Evolutionary conservation across 2,113 vertebrate species (phyloP).

Genomic region (Otus sunia): DNA sequence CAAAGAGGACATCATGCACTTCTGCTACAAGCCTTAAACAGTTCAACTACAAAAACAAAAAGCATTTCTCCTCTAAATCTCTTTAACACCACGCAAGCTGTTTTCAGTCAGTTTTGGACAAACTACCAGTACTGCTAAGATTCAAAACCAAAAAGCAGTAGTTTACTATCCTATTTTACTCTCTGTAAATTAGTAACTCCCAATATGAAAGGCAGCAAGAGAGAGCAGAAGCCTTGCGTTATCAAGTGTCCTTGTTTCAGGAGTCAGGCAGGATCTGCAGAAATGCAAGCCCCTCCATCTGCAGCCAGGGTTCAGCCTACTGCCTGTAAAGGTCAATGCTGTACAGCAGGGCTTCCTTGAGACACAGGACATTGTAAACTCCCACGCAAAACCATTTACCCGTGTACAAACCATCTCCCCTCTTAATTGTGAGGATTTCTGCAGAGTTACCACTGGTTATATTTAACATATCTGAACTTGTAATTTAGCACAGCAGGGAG

Average conservation of each 20-base stretch:
- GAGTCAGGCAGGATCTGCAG: not conserved
- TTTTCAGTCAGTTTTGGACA: not conserved
- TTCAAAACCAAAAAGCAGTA: not conserved
- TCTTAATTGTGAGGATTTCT: not conserved
- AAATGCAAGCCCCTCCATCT: not conserved
- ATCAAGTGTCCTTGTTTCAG: not conserved
- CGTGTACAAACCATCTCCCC: not conserved
- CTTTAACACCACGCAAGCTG: not conserved
- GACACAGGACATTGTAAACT: not conserved
- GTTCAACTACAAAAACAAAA: not conserved
- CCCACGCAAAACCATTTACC: not conserved
- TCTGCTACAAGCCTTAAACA: not conserved
- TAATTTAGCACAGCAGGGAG: not conserved
- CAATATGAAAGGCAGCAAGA: not conserved
- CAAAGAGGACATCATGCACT: not conserved
- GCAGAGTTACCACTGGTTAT: not conserved
- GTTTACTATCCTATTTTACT: not conserved
- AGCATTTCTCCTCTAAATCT: not conserved
- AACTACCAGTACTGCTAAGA: not conserved
- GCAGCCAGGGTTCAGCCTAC: not conserved
- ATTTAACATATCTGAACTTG: not conserved
- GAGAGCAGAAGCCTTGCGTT: not conserved
- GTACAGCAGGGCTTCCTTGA: not conserved
- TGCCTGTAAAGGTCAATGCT: not conserved
- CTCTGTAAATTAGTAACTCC: not conserved